Evolutionary conservation across 2,888 invertebrate genomes (phyloP).

Genomic region (Morpho achilles): DNA sequence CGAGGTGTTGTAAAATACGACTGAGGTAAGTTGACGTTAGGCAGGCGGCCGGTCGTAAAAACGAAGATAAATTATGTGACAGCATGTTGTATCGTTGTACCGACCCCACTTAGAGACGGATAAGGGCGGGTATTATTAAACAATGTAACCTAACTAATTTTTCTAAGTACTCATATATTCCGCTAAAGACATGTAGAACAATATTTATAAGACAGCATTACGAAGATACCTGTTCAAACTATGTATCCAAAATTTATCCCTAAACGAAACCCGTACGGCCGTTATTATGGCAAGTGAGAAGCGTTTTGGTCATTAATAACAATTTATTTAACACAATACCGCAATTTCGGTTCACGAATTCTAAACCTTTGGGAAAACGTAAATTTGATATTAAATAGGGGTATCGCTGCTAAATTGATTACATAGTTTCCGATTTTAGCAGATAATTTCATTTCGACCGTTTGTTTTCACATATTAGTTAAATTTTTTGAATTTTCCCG

Average conservation of each 20-base stretch:
- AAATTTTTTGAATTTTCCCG: slow-evolving; percentile 2
- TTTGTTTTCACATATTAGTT: slow-evolving; percentile 17
- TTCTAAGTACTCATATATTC: not conserved
- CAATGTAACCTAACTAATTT: not conserved
- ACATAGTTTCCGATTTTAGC: slow-evolving; percentile 52
- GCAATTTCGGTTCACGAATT: slow-evolving; percentile 63
- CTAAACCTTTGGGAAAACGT: slow-evolving; percentile 67
- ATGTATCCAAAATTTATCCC: slow-evolving; percentile 52
- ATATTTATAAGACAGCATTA: slow-evolving; percentile 29
- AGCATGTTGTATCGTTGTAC: no score
- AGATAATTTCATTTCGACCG: slow-evolving; percentile 19
- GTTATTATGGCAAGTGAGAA: slow-evolving; percentile 64
- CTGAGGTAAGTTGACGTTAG: no score
- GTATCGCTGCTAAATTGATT: slow-evolving; percentile 60
- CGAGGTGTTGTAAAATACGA: no score
- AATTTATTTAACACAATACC: slow-evolving; percentile 76
- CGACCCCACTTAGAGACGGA: no score
- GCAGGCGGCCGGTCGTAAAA: no score
- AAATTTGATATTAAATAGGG: slow-evolving; percentile 69
- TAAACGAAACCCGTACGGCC: slow-evolving; percentile 55
- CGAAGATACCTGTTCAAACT: slow-evolving; percentile 32
- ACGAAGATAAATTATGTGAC: no score
- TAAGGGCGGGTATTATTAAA: no score
- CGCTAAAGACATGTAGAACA: slow-evolving; percentile 3
- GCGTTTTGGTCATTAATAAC: slow-evolving; percentile 75